These are phyloP conservation scores for Hypanus sabinus DNA, from an alignment of 2,113 vertebrate genomes.

Conservation along the genomic window DNA sequence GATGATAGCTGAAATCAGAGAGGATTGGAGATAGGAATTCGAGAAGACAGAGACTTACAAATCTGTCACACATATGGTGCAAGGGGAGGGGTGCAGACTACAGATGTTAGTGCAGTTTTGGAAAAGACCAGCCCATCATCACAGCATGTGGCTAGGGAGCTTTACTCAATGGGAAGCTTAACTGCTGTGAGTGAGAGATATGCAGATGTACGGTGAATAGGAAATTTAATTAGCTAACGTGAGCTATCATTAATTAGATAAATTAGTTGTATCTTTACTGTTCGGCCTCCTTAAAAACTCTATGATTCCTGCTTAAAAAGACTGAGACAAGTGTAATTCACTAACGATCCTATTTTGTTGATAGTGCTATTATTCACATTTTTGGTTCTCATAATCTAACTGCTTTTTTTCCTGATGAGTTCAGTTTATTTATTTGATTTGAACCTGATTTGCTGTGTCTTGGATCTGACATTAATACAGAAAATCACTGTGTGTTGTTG, in stretches of 20 bases:
- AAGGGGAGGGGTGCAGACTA: neutral
- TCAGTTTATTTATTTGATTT: neutral
- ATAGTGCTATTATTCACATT: neutral
- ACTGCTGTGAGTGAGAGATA: neutral
- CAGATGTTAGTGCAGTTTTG: neutral
- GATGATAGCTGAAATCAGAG: neutral
- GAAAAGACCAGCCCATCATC: neutral
- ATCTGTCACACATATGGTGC: neutral
- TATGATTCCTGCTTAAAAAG: neutral
- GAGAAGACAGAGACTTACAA: neutral
- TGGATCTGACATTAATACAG: neutral
- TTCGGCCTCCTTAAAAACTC: neutral
- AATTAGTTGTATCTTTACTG: neutral
- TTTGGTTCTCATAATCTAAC: neutral
- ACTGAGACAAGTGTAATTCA: neutral
- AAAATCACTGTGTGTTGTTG: neutral
- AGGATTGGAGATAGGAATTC: neutral
- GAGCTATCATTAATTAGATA: neutral
- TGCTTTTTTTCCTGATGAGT: neutral
- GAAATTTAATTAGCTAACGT: neutral
- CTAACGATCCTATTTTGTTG: neutral
- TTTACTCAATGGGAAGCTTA: neutral
- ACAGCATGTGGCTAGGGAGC: neutral
- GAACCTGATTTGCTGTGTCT: neutral
- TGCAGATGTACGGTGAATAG: neutral